Evolutionary conservation across 2,113 vertebrate genomes (phyloP).

Genomic region (Etheostoma cragini): DNA sequence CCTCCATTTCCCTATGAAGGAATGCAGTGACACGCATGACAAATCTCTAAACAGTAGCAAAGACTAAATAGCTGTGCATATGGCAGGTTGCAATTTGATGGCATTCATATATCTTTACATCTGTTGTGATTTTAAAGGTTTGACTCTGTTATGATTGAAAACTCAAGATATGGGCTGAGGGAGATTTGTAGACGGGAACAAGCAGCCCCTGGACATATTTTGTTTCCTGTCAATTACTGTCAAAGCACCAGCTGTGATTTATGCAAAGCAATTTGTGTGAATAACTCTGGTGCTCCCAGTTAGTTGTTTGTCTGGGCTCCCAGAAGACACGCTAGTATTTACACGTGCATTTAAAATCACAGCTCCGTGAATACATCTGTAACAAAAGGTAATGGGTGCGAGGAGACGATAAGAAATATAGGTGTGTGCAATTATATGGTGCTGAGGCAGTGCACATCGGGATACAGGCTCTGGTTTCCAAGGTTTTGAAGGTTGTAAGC

Average conservation of each 20-base stretch:
- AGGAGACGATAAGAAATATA: constrained; percentile 56
- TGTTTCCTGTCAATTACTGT: constrained; percentile 79
- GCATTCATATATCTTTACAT: constrained; percentile 32
- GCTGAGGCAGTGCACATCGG: constrained; percentile 11
- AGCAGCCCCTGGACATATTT: constrained; percentile 62
- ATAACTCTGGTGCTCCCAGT: constrained; percentile 66
- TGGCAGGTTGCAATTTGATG: constrained; percentile 23
- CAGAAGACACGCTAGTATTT: constrained; percentile 68
- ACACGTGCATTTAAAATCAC: constrained; percentile 53
- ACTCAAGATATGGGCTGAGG: constrained; percentile 38
- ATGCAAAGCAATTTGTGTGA: constrained; percentile 76
- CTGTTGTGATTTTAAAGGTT: constrained; percentile 21
- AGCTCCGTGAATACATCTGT: constrained; percentile 36
- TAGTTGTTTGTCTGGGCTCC: constrained; percentile 70
- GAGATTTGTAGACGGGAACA: constrained; percentile 54
- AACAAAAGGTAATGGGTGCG: constrained; percentile 60
- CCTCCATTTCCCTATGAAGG: constrained; percentile 53
- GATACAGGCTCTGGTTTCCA: constrained; percentile 15
- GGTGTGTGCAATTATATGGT: constrained; percentile 48
- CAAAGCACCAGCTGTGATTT: constrained; percentile 74
- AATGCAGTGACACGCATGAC: constrained; percentile 38
- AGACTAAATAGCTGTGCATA: constrained; percentile 26
- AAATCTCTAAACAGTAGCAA: constrained; percentile 41
- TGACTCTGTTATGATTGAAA: constrained; percentile 37
- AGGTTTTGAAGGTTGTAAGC: constrained; percentile 55